Base-by-base conservation (phyloP, 2,113 vertebrate genomes). In the Pristiophorus japonicus region DNA sequence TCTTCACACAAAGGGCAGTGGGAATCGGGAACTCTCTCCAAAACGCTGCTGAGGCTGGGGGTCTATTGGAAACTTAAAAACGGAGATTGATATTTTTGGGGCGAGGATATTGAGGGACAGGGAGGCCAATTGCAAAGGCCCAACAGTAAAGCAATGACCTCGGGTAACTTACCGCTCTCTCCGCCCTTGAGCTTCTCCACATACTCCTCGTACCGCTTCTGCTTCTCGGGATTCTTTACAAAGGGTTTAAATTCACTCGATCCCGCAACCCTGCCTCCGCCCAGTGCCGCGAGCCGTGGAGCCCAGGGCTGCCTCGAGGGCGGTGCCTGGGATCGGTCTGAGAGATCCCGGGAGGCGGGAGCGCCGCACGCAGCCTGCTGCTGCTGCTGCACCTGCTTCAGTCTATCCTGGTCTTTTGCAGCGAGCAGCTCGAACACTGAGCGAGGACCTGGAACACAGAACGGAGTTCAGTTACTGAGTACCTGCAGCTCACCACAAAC, bases 371-470 rank as follows among this genome's bases (percentile, higher is more conserved):
- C 95, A n/a, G 96, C 92, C 0, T 97, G 96, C 0, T 97, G 97
- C 7, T 96, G 96, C 96, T 97, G 97, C 84, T 98, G 98, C 38
- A 97, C 96, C 96, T 97, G 97, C 96, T 96, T 97, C 75, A 99
- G 97, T 75, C 98, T 97, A 95, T 99, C 97, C 96, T 97, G 96
- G 27, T 99, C 99, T 96, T 98, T 98, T 38, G 97, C 97, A 66
- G 97, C 98, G 81, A 99, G 97, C 96, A 99, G 98, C 24, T 99
- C 99, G 96, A 99, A 96, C 96, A 99, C 98, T 42, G 99, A 99
- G 94, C 97, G 96, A 81, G 98, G 97, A 95, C 98, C 99, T 99
- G 97, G 2, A 30, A 95, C 67, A 94, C 42, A 75, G 45, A n/a
- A 20, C 27, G 18, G 70, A 0, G 34, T 62, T 62, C 55, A 62